Base-by-base conservation (phyloP, 2,888 invertebrate genomes). In the Byasa hedistus region DNA sequence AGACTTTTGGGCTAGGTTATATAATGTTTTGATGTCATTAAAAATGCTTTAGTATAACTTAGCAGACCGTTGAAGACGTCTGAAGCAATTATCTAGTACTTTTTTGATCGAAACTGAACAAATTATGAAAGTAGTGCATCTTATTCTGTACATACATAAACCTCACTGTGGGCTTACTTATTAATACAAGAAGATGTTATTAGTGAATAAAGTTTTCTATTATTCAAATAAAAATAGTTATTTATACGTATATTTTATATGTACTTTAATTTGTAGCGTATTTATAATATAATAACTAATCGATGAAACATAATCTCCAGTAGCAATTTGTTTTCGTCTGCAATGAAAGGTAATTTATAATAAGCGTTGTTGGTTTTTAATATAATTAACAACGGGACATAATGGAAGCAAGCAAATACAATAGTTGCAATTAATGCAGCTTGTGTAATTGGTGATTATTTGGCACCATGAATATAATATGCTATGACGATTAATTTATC, bases 401-500 rank as follows among this genome's bases (percentile, higher is more conserved):
- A 62, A 55, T 62, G n/a, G 55, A 24, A 24, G 55, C 22, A 36
- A 27, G 57, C 51, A 57, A 64, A 64, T 21, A 59, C 59, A 64
- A 64, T 64, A 64, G 55, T 54, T 21, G 27, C 39, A 59, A 64
- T 64, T 64, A 59, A 54, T 24, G 24, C 21, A 39, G 27, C 21
- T 32, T 58, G 17, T 39, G n/a, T 64, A 58, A 64, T 58, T 64
- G 36, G 63, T 39, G 19, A 39, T 58, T 58, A 58, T 24, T 15
- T 58, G 24, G 56, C 23, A 64, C 57, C 22, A 58, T 52, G 39
- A 1, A 36, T 15, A 12, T 36, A 22, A 64, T 64, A 59, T 36
- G 39, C 24, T 19, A 21, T 54, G 54, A 44, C 19, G 54, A 64
- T 64, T 24, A 55, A 54, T 59, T 59, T 55, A 21, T 44, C 39